Evolutionary conservation across 2,888 invertebrate species (phyloP), one percentile per base, ranked within the genome.

Genomic region (Polydrusus cervinus): DNA sequence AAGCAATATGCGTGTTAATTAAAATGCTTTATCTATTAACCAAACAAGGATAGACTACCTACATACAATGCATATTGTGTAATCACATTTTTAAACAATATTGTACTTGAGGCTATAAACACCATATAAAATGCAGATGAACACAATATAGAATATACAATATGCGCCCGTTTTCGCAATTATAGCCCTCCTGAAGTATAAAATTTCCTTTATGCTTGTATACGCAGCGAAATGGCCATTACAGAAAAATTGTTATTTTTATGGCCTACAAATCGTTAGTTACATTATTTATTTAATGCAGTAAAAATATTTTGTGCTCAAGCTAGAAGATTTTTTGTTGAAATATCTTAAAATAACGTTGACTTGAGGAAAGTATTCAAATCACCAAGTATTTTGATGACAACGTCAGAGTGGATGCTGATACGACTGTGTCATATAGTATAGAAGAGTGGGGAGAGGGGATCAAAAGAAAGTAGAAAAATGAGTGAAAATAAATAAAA

Each of bases 151-250:
- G 55, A 55, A 55, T 55, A 34, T 55, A 55, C 34, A 34, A 55
- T 55, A 55, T 14, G 55, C 34, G 55, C 34, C 14, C 18, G 47
- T 43, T 45, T 45, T 62, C 43, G 43, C 61, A 62, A 62, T 62
- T 62, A 62, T 45, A 62, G 45, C 62, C 62, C 62, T 62, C 43
- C 45, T 62, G 43, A 45, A 62, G 43, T 43, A 62, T 62, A 62
- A 62, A 62, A 62, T 45, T 62, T 62, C 62, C 62, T 62, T 62
- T 62, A 62, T 62, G 62, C 43, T 30, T 62, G 40, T 62, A 62
- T 62, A 62, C 45, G 47, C 62, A 62, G 62, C 18, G 38, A 45
- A 62, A 45, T 45, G 34, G 61, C 62, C 18, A 62, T 62, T 38
- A 45, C 62, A 47, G 34, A 34, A 55, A 55, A 55, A 55, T 55